Percentiles rank a stretch among this genome's conserved stretches.
Evolutionary conservation across 2,113 vertebrate species (phyloP).

Genomic region (Cnemophilus loriae): DNA sequence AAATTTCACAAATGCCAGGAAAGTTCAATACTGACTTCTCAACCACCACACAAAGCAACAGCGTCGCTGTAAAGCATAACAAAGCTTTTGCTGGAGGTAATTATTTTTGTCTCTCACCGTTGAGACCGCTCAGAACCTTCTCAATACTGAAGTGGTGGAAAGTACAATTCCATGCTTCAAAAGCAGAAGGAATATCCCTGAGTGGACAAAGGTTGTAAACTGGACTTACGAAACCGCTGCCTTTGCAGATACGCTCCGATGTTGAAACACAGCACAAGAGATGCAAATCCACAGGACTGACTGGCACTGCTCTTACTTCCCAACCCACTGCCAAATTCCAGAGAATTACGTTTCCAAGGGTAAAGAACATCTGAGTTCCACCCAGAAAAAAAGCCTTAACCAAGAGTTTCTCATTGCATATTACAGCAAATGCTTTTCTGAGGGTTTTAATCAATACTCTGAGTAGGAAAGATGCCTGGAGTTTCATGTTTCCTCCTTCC

Average conservation of each 20-base stretch:
- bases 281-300: neutral
- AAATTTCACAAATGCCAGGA: neutral
- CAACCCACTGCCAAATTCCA: constrained; percentile 27
- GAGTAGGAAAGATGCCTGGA: neutral
- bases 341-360: constrained; percentile 18
- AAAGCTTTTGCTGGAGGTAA: neutral
- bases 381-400: neutral
- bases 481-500: neutral
- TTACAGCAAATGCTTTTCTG: neutral
- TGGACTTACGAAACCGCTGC: neutral
- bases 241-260: fast-evolving
- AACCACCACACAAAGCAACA: neutral
- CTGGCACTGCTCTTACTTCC: neutral
- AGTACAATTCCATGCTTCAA: neutral
- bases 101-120: neutral
- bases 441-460: neutral
- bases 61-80: neutral
- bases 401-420: neutral
- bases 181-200: neutral
- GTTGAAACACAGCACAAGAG: neutral
- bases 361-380: constrained; percentile 5
- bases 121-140: neutral
- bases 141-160: neutral
- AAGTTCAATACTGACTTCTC: neutral
- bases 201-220: neutral